Evolutionary conservation across 2,113 vertebrate species (phyloP), one percentile per base, ranked within the genome.

Genomic region (Vidua chalybeata): DNA sequence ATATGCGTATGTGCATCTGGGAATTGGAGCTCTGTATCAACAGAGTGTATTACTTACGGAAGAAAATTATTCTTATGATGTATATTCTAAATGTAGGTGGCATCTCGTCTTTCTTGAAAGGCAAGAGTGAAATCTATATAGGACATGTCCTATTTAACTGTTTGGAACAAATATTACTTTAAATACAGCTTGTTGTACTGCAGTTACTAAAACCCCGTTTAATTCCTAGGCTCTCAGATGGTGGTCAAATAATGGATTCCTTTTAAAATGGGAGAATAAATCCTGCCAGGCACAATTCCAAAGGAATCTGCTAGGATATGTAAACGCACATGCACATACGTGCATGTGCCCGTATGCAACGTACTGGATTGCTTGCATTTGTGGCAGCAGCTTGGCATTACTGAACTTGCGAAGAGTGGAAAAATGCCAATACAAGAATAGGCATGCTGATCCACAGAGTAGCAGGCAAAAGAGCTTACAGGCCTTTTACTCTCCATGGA

Each of bases 321-420:
- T 35, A 31, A 37, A 39, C 3, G 4, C 18, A 31, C 6, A 43
- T 0, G 0, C 39, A n/a, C 11, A 4, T 6, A 63, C 1, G 0
- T 64, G 31, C 75, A 33, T 1, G 3, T 37, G 13, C 11, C 2
- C 6, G 6, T 45, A 15, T 45, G 28, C 64, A 35, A 6, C 2
- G 1, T 31, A 18, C 28, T 66, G 37, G 30, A 49, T 67, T 80
- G 51, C n/a, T 69, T 84, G 11, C 7, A 1, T 69, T 81, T 62
- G 21, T 91, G 68, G 68, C 71, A 87, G 71, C 59, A 82, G 68
- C 15, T 75, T 74, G 66, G 39, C 35, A 43, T 51, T 90, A 68
- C 46, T 74, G 63, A 77, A 41, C 41, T 84, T 67, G 30, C 15
- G 61, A 52, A 68, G 33, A 33, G 28, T 26, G 22, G 31, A 72